Conservation (phyloP, 2,113 vertebrate genomes). For the Nesoenas mayeri region DNA sequence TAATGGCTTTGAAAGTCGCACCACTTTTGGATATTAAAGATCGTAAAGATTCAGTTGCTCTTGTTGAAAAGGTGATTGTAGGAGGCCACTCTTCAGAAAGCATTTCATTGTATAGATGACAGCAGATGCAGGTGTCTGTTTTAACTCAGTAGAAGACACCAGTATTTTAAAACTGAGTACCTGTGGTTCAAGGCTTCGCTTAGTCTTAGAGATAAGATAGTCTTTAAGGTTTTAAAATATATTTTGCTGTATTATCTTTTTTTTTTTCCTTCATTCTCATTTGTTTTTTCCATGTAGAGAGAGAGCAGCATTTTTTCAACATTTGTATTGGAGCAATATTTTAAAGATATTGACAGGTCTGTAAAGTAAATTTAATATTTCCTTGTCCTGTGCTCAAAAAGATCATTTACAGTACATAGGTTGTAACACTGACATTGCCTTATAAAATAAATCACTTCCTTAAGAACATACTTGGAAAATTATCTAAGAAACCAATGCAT, state of each 20-base stretch:
- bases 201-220: background rate
- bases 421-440: background rate
- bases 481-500: background rate
- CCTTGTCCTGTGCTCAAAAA: background rate
- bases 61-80: background rate
- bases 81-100: background rate
- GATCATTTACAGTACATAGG: background rate
- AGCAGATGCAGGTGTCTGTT: background rate
- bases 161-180: background rate
- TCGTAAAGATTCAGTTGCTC: background rate
- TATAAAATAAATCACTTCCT: background rate
- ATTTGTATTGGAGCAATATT: background rate
- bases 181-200: background rate
- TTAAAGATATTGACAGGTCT: background rate
- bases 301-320: background rate
- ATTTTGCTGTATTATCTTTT: background rate
- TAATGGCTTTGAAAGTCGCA: background rate
- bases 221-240: background rate
- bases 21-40: background rate
- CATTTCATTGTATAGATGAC: background rate
- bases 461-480: background rate
- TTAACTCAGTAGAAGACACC: background rate
- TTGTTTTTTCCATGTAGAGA: background rate
- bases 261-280: background rate
- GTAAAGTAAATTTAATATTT: background rate